Evolutionary conservation across 2,888 invertebrate genomes (phyloP).

Genomic region (Euphydryas editha): DNA sequence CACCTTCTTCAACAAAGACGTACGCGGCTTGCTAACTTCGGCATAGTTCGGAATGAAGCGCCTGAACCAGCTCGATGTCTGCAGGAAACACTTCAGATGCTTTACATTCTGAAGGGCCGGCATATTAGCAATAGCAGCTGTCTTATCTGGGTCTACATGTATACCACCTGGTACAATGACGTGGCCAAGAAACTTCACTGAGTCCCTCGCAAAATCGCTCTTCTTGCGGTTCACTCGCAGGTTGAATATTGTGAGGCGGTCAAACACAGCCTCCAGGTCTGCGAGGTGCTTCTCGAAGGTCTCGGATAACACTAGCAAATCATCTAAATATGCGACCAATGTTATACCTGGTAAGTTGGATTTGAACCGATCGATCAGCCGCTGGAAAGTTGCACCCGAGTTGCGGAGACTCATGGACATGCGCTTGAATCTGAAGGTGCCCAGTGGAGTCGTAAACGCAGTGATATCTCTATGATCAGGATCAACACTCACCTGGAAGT

Average conservation of each 20-base stretch:
- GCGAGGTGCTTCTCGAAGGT: conserved; percentile 58
- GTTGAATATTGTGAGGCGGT: background rate
- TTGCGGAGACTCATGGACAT: conserved; percentile 45
- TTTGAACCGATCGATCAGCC: conserved; percentile 44
- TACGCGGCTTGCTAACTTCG: conserved; percentile 24
- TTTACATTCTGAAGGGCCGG: conserved; percentile 41
- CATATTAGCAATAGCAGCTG: conserved; percentile 45
- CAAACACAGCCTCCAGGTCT: background rate
- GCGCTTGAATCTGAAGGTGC: conserved; percentile 42
- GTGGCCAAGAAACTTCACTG: conserved; percentile 51
- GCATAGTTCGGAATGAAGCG: conserved; percentile 36
- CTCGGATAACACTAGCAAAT: background rate
- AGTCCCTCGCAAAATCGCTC: conserved; percentile 43
- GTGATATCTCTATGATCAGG: conserved; percentile 41
- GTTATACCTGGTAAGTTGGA: conserved; percentile 30
- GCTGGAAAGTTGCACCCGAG: conserved; percentile 45
- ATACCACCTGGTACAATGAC: conserved; percentile 48
- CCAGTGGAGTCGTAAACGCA: conserved; percentile 38
- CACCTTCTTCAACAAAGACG: conserved; percentile 31
- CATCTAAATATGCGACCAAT: conserved; percentile 30
- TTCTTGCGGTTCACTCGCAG: conserved; percentile 49
- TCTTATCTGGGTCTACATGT: conserved; percentile 48
- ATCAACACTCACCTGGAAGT: conserved; percentile 42
- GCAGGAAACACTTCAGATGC: conserved; percentile 43
- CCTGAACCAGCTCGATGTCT: conserved; percentile 44